Percentiles rank a stretch among this genome's conserved stretches.
phyloP scores from a whole-genome alignment of 1,140 invertebrate species.

The Drosophila hydei region DNA sequence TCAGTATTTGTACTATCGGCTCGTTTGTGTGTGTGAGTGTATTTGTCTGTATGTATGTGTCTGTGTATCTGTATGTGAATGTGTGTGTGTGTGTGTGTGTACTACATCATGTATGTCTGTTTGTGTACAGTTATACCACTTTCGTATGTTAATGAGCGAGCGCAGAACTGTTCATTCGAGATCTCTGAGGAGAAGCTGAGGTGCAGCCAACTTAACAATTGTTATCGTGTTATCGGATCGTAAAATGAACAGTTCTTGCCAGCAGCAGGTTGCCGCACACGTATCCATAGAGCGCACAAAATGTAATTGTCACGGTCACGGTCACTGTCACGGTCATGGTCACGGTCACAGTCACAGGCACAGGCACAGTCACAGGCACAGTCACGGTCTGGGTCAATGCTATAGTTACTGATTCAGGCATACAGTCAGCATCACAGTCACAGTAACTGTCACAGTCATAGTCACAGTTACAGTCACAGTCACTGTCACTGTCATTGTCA shows the following conservation, averaged over 20 bases:
- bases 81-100: neutral
- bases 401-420: no score
- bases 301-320: conserved; percentile 14
- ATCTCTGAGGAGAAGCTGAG: no score
- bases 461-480: conserved; percentile 8
- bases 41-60: conserved; percentile 2
- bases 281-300: conserved; percentile 17
- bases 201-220: conserved; percentile 16
- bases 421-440: no score
- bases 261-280: conserved; percentile 14
- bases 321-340: neutral
- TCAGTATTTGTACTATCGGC: conserved; percentile 49
- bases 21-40: conserved; percentile 18
- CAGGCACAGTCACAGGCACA: no score
- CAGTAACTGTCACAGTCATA: neutral
- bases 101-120: neutral
- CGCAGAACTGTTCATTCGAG: conserved; percentile 15
- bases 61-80: neutral
- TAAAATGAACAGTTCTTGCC: conserved; percentile 24
- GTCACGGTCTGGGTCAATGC: no score
- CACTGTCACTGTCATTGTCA: neutral
- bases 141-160: neutral
- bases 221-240: conserved; percentile 1
- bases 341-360: no score
- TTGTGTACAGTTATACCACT: conserved; percentile 1